Base-by-base conservation (phyloP, 1,140 invertebrate species). In the Drosophila fuyamai region DNA sequence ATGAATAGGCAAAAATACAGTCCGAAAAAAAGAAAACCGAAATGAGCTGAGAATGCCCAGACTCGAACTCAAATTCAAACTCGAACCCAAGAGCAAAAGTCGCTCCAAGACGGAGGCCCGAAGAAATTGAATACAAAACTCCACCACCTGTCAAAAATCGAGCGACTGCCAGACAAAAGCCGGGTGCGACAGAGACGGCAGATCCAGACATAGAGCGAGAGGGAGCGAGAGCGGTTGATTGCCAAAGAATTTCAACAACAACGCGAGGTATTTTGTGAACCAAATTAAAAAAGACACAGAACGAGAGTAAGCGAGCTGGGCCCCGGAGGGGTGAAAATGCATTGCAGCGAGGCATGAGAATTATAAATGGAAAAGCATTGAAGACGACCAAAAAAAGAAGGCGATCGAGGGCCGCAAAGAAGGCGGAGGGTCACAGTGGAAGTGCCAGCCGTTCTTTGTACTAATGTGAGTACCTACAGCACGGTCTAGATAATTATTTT, bases 91-190 rank as follows among this genome's bases (percentile, higher is more conserved):
- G 83, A 79, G 80, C 79, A 83, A 83, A 89, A 88, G 83, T 88
- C 83, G 84, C 76, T 81, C 53, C 46, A 51, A 66, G 75, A 55
- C 79, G 71, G 79, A 43, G 74, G 46, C 68, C 61, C 61, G 44
- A 76, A 79, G 83, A 86, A 86, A 86, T 86, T 86, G 82, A 86
- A 86, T 86, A 88, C 83, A 85, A 77, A 82, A 86, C 84, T 86
- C 88, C 89, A 89, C 88, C 88, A 91, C 88, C 88, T 91, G 88
- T 91, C 88, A 91, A 91, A 91, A 91, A 91, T 84, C 80, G 81
- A 89, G 78, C 61, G 59, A 90, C 67, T 57, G 80, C 74, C 74
- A 76, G 71, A 75, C 59, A 75, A 61, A 73, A 35, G 51, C 62
- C 27, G 38, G 54, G 51, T 29, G 41, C 48, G 44, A 56, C 23